Base-by-base conservation (phyloP, 2,888 invertebrate species). In the Stramonita haemastoma region DNA sequence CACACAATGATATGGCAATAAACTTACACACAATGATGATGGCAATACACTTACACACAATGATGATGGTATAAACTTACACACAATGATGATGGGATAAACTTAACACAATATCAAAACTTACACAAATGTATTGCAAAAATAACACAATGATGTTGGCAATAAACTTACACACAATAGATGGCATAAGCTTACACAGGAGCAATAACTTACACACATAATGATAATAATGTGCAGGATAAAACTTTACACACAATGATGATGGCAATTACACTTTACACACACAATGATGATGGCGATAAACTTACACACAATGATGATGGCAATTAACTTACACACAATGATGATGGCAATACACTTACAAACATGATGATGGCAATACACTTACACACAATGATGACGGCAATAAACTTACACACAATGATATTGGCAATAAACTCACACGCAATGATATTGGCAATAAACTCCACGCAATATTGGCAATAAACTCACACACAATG, bases 341-440 rank as follows among this genome's bases (percentile, higher is more conserved):
- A 81, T 81, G 29, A 13, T 26, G n/a, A 81, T 81, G 81, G 34
- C 81, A 81, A 81, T 81, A n/a, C 5, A 81, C 81, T 81, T 6
- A 81, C 81, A 81, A 2, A 81, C 34, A 81, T 32, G n/a, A 13
- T 66, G 66, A 66, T 6, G 60, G 60, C 60, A 60, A 60, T 60
- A 19, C 11, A 60, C 60, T 60, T 60, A 66, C 66, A 66, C 66
- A 66, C 66, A 66, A 46, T 66, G 26, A 13, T 66, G 66, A 66
- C 13, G 26, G 26, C 66, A 17, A 66, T 26, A 66, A 66, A 22
- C 66, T 46, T 5, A 46, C 46, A 46, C 46, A 46, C 46, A 46
- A 66, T 66, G 26, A 13, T 26, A 13, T 6, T 66, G 66, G 34
- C 81, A 32, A 34, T 17, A n/a, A 66, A 66, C 66, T 66, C 13